Evolutionary conservation across 2,888 invertebrate genomes (phyloP), one percentile per base, ranked within the genome.

Genomic region (Xestoiulus laeticollis): DNA sequence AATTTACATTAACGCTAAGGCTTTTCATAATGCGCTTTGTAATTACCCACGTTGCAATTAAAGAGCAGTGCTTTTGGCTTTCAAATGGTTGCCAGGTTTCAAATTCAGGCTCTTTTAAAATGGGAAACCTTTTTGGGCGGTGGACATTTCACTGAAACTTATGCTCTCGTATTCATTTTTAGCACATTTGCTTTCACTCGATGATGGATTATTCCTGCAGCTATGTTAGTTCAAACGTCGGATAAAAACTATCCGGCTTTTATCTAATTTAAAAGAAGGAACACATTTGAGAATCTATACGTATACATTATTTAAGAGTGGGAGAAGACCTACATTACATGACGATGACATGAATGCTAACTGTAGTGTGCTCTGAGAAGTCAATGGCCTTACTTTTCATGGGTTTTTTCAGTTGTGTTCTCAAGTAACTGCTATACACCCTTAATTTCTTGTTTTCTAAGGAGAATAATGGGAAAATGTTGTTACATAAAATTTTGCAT

Each of bases 11-110:
- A 26, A 26, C 22, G 8, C 10, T 68, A 22, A 2, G 10, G 68
- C 68, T 68, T 68, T n/a, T 68, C 26, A 68, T 59, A 59, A 59
- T 59, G 59, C 59, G 59, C 59, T 59, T 26, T 68, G 68, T 68
- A 68, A 68, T 68, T 68, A 68, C 68, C 68, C 68, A 68, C 8
- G 68, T 22, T 68, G 22, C 68, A 68, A 68, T 68, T 68, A 68
- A 26, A 68, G 68, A 19, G 53, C 19, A 19, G 53, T 53, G 16
- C 53, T 53, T 53, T 53, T 53, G 53, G n/a, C 5, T 53, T 16
- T n/a, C 1, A 68, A 48, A 68, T 68, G 68, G 26, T 68, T 68
- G 68, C 68, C 68, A 68, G 68, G 12, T 68, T 68, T 68, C n/a
- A 68, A 26, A 26, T 68, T 68, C 68, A 8, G 26, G 26, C n/a